Evolutionary conservation across 2,888 invertebrate genomes (phyloP), one percentile per base, ranked within the genome.

Genomic region (Aplocera efformata): DNA sequence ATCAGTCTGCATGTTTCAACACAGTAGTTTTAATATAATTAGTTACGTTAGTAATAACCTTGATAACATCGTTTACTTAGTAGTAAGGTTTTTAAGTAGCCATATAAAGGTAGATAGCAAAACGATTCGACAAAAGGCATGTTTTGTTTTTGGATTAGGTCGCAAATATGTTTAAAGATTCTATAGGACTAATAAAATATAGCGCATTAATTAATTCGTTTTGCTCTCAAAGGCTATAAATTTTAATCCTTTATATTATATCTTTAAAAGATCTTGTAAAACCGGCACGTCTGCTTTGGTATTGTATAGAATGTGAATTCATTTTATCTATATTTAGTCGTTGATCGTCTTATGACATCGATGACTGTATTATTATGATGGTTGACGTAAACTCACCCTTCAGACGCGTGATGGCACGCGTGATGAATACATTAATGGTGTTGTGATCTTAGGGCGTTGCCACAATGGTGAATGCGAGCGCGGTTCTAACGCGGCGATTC

Each of bases 301-400:
- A 29, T 42, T 32, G 46, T 11, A 11, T 35, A 9, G 69, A 63
- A 67, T 65, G 61, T 54, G 47, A 67, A 67, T 66, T 35, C 47
- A 42, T 47, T 66, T 35, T 47, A 42, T 47, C 24, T 45, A 50
- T 63, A 60, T 60, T 51, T 42, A 34, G 42, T 40, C 32, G 30
- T 42, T 26, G 60, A 61, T 58, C 56, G 48, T 32, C 42, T 58
- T 60, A 63, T 60, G 61, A 56, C 60, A 54, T 39, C 43, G 45
- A 45, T 50, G 53, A 53, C 46, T 50, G 52, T 50, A 50, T n/a
- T 56, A 55, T 59, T 60, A 61, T 60, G 60, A 46, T 40, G 52
- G 55, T 53, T 48, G 53, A 61, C 56, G 64, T 58, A 59, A 62
- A 63, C 49, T 37, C 47, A 50, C 45, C 49, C 42, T 38, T 42